These are phyloP conservation scores for Leptoteleia sp. DNA, from an alignment of 1,140 invertebrate species.

Conservation along the genomic window DNA sequence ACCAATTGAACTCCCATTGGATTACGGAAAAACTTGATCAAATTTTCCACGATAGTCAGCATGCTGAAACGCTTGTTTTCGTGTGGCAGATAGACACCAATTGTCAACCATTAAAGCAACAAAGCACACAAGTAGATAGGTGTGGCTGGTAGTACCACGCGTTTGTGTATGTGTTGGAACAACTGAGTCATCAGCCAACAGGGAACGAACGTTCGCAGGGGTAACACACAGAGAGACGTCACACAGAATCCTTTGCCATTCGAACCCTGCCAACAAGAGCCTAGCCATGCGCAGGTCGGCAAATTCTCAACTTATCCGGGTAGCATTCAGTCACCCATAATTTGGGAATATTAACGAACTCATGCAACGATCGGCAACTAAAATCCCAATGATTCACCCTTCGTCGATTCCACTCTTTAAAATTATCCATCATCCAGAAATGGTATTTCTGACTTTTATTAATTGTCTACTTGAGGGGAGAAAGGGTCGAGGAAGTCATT, in stretches of 20 bases:
- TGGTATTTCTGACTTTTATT: too few relatives aligned
- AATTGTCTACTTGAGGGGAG: too few relatives aligned
- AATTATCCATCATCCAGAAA: neutral
- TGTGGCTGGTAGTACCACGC: slow-evolving; percentile 39
- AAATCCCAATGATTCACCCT: neutral
- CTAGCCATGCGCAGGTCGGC: slow-evolving; percentile 63
- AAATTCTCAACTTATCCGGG: slow-evolving; percentile 63
- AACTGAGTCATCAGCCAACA: too few relatives aligned
- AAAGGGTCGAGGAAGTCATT: too few relatives aligned
- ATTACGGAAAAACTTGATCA: slow-evolving; percentile 21
- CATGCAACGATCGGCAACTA: slow-evolving; percentile 44
- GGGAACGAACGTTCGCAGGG: too few relatives aligned
- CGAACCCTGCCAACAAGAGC: too few relatives aligned
- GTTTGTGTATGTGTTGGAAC: slow-evolving; percentile 47
- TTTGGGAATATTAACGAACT: slow-evolving; percentile 29
- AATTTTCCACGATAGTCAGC: slow-evolving; percentile 12
- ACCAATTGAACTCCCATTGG: neutral
- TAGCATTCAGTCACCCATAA: slow-evolving; percentile 44
- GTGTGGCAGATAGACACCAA: slow-evolving; percentile 22
- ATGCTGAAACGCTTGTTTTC: slow-evolving; percentile 36
- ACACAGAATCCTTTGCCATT: too few relatives aligned
- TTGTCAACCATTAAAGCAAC: slow-evolving; percentile 49
- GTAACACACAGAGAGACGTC: too few relatives aligned
- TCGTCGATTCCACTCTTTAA: neutral
- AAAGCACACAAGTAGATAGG: slow-evolving; percentile 54